phyloP scores from a whole-genome alignment of 92 coral and sea anemone genomes.

The Plumapathes pennacea region DNA sequence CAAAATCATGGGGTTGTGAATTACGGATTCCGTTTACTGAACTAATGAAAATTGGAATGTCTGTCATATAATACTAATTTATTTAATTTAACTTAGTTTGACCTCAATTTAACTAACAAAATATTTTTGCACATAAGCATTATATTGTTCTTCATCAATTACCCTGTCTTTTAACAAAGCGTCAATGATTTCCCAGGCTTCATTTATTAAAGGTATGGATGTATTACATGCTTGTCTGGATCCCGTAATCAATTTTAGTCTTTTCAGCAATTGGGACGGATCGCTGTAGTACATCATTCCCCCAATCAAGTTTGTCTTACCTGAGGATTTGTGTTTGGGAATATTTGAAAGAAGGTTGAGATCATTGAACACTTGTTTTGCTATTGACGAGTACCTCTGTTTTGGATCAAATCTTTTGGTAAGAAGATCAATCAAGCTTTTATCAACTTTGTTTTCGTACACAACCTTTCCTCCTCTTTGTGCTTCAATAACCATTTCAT shows the following conservation, averaged over 20 bases:
- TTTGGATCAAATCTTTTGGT: constrained; percentile 1
- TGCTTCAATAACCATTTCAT: not conserved
- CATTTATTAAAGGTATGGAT: not conserved
- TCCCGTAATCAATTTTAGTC: constrained; percentile 2
- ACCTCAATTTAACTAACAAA: no score
- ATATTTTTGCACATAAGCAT: not conserved
- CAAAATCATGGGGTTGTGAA: constrained; percentile 1
- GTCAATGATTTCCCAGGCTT: constrained; percentile 3
- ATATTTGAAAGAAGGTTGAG: not conserved
- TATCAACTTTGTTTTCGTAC: not conserved
- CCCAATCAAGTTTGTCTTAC: not conserved
- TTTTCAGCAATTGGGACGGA: not conserved
- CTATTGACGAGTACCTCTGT: not conserved
- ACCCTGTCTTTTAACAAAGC: not conserved
- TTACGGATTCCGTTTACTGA: constrained; percentile 5
- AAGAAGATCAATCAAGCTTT: not conserved
- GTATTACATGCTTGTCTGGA: constrained; percentile 1
- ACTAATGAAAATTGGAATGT: constrained; percentile 2
- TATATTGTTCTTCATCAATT: not conserved
- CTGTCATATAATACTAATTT: no score
- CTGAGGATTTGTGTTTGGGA: not conserved
- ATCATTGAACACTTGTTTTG: not conserved
- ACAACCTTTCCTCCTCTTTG: not conserved
- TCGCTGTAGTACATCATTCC: not conserved
- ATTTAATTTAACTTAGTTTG: no score